A percentile compares a stretch with the other conserved stretches of the same genome.
Evolutionary conservation across 2,113 vertebrate species (phyloP).

Genomic region (Fregata magnificens): DNA sequence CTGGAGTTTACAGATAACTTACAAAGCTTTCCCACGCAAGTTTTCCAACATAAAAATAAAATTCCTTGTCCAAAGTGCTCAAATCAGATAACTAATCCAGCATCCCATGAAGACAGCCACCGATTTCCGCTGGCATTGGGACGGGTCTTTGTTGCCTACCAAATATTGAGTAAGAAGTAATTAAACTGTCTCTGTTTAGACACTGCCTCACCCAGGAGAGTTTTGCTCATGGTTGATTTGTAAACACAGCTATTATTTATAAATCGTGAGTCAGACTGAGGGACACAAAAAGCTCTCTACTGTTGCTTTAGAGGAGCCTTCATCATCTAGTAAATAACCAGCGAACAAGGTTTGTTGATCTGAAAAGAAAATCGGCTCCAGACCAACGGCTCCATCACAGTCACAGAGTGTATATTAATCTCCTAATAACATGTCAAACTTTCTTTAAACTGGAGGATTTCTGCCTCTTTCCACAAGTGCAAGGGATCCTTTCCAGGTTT

Average conservation of each 20-base stretch:
- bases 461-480: not conserved
- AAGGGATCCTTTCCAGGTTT: not conserved
- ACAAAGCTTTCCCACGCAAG: not conserved
- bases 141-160: not conserved
- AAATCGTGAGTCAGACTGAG: not conserved
- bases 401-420: not conserved
- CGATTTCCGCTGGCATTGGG: not conserved
- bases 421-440: not conserved
- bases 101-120: not conserved
- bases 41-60: not conserved
- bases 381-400: not conserved
- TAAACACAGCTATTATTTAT: slow-evolving; percentile 32
- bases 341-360: not conserved
- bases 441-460: not conserved
- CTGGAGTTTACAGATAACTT: not conserved
- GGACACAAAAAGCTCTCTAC: not conserved
- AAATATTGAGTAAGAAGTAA: not conserved
- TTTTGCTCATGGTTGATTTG: not conserved
- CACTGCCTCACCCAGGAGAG: not conserved
- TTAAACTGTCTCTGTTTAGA: not conserved
- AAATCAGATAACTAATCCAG: not conserved
- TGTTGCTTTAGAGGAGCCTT: not conserved
- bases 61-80: not conserved
- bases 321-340: not conserved
- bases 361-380: not conserved